Evolutionary conservation across 64 coral and sea anemone species (phyloP).

Genomic region (Porites australiensis): DNA sequence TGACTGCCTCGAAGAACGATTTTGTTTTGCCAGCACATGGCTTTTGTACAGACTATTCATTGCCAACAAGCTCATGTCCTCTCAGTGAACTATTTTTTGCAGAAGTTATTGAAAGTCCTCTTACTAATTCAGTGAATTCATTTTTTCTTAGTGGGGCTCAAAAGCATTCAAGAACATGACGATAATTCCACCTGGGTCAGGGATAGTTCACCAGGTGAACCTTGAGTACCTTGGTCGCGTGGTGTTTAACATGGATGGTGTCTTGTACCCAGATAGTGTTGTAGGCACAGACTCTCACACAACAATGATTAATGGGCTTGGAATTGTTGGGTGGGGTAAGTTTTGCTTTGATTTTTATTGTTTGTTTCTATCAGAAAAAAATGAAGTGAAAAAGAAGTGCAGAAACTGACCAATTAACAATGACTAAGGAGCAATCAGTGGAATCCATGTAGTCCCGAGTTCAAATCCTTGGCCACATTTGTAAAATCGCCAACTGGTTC

Average conservation of each 20-base stretch:
- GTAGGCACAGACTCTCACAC: conserved; percentile 98
- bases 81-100: no score
- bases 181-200: conserved; percentile 96
- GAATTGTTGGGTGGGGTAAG: conserved; percentile 98
- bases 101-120: no score
- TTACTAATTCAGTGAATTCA: no score
- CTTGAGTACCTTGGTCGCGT: conserved; percentile 96
- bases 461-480: no score
- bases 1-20: no score
- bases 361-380: background rate
- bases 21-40: no score
- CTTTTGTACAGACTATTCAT: no score
- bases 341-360: background rate
- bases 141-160: conserved; percentile 88
- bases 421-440: no score
- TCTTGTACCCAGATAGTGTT: conserved; percentile 94
- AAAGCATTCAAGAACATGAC: conserved; percentile 98
- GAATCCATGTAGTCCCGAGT: no score
- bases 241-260: conserved; percentile 64
- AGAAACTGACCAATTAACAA: no score
- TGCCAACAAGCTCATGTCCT: no score
- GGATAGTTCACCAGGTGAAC: conserved; percentile 98
- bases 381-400: background rate
- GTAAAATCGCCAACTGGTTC: no score
- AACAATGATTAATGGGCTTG: conserved; percentile 98